A percentile compares a stretch with the other conserved stretches of the same genome.
phyloP scores from a whole-genome alignment of 2,888 invertebrate genomes.

The Drosophila borborema region DNA sequence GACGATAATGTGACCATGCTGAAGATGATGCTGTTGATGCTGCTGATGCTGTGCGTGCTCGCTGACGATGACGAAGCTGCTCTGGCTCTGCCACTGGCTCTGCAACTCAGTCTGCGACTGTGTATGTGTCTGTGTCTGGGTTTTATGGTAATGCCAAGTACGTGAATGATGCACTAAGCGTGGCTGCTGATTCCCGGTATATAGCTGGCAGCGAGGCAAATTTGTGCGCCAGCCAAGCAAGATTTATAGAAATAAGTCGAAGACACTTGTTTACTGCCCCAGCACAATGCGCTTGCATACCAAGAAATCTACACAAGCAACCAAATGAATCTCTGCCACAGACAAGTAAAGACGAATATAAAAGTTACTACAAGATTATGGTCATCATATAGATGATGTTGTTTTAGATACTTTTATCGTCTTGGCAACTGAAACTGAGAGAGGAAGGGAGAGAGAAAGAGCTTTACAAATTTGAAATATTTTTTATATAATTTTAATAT shows the following conservation, averaged over 20 bases:
- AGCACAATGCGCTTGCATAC: conserved; percentile 19
- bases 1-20: conserved; percentile 61
- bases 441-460: not conserved
- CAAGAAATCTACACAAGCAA: conserved; percentile 23
- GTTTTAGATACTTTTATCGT: conserved; percentile 9
- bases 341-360: conserved; percentile 21
- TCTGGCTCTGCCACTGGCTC: conserved; percentile 12
- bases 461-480: not conserved
- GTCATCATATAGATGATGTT: conserved; percentile 41
- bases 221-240: conserved; percentile 65
- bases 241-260: conserved; percentile 68
- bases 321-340: conserved; percentile 40
- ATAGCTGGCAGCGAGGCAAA: conserved; percentile 36
- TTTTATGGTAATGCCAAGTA: conserved; percentile 75
- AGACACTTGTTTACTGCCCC: conserved; percentile 54
- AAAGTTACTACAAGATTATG: conserved; percentile 45
- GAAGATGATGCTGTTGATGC: conserved; percentile 16
- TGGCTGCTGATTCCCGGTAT: conserved; percentile 62
- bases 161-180: conserved; percentile 65
- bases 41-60: conserved; percentile 40
- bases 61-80: conserved; percentile 31
- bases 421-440: not conserved
- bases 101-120: conserved; percentile 9
- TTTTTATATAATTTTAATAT: not conserved
- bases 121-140: conserved; percentile 26